Conservation (phyloP, 2,888 invertebrate genomes). For the Drosophila yooni region DNA sequence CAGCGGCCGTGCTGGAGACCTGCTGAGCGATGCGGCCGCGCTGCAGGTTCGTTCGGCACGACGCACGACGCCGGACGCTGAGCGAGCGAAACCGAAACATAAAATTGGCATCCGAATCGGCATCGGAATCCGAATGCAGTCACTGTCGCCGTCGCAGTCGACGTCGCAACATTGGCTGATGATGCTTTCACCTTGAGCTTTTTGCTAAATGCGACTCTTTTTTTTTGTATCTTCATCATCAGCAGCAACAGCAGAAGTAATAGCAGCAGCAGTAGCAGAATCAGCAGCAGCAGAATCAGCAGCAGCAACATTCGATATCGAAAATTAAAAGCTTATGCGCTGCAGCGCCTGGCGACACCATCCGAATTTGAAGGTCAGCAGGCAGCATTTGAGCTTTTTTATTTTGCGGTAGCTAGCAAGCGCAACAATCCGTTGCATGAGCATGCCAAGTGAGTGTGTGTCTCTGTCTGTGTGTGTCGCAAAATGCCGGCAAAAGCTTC, state of each 20-base stretch:
- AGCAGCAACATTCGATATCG: conserved; percentile 47
- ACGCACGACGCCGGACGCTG: conserved; percentile 57
- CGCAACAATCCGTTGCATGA: conserved; percentile 55
- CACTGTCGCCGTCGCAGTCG: conserved; percentile 42
- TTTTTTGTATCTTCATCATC: conserved; percentile 28
- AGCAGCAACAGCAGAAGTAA: conserved; percentile 2
- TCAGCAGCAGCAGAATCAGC: background rate
- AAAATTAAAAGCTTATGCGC: conserved; percentile 55
- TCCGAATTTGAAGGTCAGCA: conserved; percentile 14
- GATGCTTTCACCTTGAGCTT: conserved; percentile 78
- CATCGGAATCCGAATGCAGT: conserved; percentile 53
- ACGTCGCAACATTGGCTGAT: conserved; percentile 29
- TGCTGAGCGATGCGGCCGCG: conserved; percentile 31
- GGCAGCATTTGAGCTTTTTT: conserved; percentile 24
- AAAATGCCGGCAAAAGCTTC: conserved; percentile 64
- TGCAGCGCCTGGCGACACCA: conserved; percentile 29
- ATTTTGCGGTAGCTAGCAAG: conserved; percentile 12
- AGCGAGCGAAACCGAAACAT: conserved; percentile 60
- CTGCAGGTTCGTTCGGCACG: conserved; percentile 48
- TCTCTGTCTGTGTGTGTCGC: conserved; percentile 20
- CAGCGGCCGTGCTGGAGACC: conserved; percentile 81
- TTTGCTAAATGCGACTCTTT: conserved; percentile 44
- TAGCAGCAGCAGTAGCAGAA: conserved; percentile 3
- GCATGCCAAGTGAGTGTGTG: conserved; percentile 16
- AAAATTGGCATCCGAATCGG: conserved; percentile 54